phyloP scores from a whole-genome alignment of 2,113 vertebrate species.

The Macroglossus sobrinus region DNA sequence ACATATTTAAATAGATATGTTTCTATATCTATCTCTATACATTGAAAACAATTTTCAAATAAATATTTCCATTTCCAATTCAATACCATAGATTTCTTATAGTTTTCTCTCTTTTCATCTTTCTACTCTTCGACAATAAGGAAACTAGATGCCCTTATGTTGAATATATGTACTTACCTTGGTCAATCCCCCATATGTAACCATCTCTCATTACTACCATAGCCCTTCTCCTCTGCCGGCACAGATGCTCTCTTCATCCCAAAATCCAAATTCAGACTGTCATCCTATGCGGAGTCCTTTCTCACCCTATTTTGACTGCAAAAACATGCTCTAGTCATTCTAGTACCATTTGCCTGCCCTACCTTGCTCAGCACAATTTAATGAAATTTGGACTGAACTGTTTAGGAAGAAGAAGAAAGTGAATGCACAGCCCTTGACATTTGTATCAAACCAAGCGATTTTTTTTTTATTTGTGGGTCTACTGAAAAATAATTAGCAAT shows the following conservation, averaged over 20 bases:
- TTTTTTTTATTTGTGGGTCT: neutral
- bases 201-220: neutral
- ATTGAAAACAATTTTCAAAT: neutral
- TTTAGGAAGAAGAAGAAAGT: neutral
- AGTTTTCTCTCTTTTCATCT: neutral
- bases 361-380: neutral
- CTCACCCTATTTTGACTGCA: neutral
- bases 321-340: neutral
- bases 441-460: neutral
- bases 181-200: neutral
- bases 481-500: neutral
- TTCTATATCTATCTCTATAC: neutral
- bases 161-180: neutral
- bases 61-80: neutral
- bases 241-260: neutral
- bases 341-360: neutral
- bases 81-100: neutral
- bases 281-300: neutral
- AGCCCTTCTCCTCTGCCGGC: neutral
- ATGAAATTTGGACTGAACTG: neutral
- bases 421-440: neutral
- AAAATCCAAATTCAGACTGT: neutral
- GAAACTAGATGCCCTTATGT: neutral
- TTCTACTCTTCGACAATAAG: neutral
- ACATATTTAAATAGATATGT: neutral